Evolutionary conservation across 2,797 vertebrate genomes (phyloP).

Genomic region (Valencia hispanica): DNA sequence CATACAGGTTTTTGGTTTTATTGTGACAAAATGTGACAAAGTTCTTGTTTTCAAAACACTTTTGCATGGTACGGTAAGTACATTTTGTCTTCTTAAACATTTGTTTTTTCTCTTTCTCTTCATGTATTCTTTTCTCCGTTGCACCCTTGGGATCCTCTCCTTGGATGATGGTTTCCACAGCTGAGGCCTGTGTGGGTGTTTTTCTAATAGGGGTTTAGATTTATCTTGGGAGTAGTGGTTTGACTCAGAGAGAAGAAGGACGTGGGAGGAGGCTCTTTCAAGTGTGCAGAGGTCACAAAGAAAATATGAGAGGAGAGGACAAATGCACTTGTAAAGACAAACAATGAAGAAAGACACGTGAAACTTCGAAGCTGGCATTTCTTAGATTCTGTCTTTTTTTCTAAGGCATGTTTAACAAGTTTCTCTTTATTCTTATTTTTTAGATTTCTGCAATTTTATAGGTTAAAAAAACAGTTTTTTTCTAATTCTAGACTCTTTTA

Average conservation of each 20-base stretch:
- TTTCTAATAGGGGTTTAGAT: conserved; percentile 50
- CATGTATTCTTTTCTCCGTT: conserved; percentile 36
- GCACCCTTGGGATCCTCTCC: conserved; percentile 52
- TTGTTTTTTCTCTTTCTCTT: background rate
- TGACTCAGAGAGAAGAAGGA: conserved; percentile 36
- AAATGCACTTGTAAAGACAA: conserved; percentile 8
- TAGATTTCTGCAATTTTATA: background rate
- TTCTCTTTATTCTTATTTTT: background rate
- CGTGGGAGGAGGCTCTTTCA: conserved; percentile 48
- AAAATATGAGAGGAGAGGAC: conserved; percentile 20
- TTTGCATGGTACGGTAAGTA: background rate
- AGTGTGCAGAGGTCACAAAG: conserved; percentile 31
- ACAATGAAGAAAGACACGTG: background rate
- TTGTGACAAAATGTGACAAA: background rate
- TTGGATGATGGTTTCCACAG: conserved; percentile 55
- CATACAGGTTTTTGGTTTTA: background rate
- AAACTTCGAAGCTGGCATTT: background rate
- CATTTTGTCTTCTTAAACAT: background rate
- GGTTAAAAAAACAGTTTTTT: background rate
- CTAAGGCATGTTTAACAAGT: background rate
- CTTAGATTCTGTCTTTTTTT: background rate
- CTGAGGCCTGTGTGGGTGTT: conserved; percentile 56
- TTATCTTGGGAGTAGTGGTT: conserved; percentile 59
- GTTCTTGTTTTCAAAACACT: background rate
- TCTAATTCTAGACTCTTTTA: background rate